Evolutionary conservation across 2,113 vertebrate species (phyloP), one percentile per base, ranked within the genome.

Genomic region (Taurulus bubalis): DNA sequence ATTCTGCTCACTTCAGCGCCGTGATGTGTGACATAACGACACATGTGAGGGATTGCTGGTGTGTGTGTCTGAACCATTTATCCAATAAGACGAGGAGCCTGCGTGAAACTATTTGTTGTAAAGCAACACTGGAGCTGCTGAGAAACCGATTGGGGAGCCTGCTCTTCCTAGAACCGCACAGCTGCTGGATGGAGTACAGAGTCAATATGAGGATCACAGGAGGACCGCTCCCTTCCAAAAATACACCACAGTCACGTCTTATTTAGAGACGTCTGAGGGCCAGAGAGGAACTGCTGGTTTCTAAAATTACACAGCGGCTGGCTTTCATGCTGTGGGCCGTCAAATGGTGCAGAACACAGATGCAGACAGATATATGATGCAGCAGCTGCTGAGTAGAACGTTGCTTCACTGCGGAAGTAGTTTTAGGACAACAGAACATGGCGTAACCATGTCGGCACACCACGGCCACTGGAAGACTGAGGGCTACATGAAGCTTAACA

Each of bases 241-340:
- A 82, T 59, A 64, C 80, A 81, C 59, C 70, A 64, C 34, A 26
- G 66, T 34, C 0, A 3, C 28, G 56, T 78, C 62, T 76, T 72
- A 34, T 84, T 87, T 75, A 65, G 59, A 77, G 59, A 49, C 7
- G 58, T 75, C n/a, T 24, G 55, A 73, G 18, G 76, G 75, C 63
- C 36, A 24, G 15, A 71, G 55, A 82, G 66, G 77, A 83, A 81
- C 40, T 72, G 60, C 78, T 80, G 69, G 40, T 80, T 79, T 89
- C 79, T 89, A 82, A 92, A 91, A 85, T 87, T 79, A 89, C 84
- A 82, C 73, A 30, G 82, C 16, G 24, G 80, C 72, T 81, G 67
- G 60, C 73, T 75, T 75, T 75, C 83, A 51, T 6, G 38, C 83
- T 74, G 81, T 36, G 56, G 82, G 74, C 67, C 60, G 73, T 77